Conservation (phyloP, 2,888 invertebrate genomes). For the Phyto melanocephala region DNA sequence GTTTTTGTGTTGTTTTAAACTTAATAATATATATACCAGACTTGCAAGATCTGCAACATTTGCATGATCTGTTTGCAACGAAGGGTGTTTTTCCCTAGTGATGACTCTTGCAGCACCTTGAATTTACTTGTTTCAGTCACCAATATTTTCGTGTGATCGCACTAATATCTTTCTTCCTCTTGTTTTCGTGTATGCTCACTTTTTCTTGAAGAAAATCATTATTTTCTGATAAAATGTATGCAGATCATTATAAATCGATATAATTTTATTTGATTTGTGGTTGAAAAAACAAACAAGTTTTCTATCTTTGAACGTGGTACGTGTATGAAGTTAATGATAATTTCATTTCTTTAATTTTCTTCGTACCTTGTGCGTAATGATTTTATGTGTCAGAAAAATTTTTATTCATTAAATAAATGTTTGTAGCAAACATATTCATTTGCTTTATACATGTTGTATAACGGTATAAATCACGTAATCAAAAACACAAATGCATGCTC, state of each 20-base stretch:
- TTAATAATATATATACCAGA: too few species aligned
- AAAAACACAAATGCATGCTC: background rate
- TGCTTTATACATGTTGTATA: slow-evolving; percentile 31
- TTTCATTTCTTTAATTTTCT: background rate
- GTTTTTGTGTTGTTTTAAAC: too few species aligned
- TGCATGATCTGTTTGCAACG: too few species aligned
- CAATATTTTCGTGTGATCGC: too few species aligned
- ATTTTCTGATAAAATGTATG: slow-evolving; percentile 45
- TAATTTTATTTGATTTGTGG: slow-evolving; percentile 48
- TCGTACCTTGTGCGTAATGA: background rate
- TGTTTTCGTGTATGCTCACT: background rate
- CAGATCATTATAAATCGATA: slow-evolving; percentile 42
- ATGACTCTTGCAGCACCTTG: too few species aligned
- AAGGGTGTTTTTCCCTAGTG: too few species aligned
- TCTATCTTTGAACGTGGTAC: slow-evolving; percentile 4
- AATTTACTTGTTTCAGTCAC: too few species aligned
- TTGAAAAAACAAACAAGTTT: slow-evolving; percentile 48
- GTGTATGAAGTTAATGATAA: slow-evolving; percentile 20
- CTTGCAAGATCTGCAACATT: too few species aligned
- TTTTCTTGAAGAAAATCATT: slow-evolving; percentile 2
- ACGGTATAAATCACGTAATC: slow-evolving; percentile 21
- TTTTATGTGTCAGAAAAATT: slow-evolving; percentile 47
- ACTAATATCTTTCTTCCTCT: background rate
- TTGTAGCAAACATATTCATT: slow-evolving; percentile 32
- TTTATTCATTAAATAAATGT: background rate